Evolutionary conservation across 1,140 invertebrate species (phyloP).

Genomic region (Drosophila santomea): DNA sequence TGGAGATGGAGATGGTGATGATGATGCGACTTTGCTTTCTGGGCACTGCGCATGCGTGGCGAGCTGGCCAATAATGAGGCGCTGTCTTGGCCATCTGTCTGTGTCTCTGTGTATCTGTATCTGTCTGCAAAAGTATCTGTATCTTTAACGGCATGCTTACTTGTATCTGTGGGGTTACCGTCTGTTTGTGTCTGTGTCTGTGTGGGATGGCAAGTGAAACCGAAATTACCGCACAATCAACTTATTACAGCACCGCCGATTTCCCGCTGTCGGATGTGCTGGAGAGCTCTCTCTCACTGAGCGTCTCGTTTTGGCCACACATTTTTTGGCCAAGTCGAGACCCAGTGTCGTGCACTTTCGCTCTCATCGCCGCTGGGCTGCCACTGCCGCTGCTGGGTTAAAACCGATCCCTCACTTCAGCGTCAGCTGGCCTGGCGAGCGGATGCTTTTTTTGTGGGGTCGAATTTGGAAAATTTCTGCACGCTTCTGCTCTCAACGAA

Average conservation of each 20-base stretch:
- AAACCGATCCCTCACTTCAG: constrained; percentile 53
- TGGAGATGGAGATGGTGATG: constrained; percentile 66
- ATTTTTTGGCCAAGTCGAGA: constrained; percentile 14
- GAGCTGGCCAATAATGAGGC: constrained; percentile 76
- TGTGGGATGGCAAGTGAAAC: constrained; percentile 79
- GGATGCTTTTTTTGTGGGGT: constrained; percentile 50
- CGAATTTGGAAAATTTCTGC: constrained; percentile 47
- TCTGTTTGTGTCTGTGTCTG: constrained; percentile 44
- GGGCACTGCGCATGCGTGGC: constrained; percentile 68
- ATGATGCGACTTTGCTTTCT: constrained; percentile 67
- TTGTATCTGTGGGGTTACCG: constrained; percentile 26
- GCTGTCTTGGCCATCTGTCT: constrained; percentile 28
- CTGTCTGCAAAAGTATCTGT: constrained; percentile 4
- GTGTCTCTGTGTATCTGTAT: constrained; percentile 10
- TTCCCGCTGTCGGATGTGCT: constrained; percentile 76
- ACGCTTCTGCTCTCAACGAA: constrained; percentile 53
- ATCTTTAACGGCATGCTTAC: background rate
- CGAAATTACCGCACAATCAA: constrained; percentile 84
- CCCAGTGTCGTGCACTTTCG: constrained; percentile 78
- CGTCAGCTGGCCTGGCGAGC: constrained; percentile 67
- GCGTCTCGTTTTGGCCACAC: constrained; percentile 21
- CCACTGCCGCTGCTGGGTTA: constrained; percentile 5
- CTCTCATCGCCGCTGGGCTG: constrained; percentile 61
- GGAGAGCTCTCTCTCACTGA: constrained; percentile 24
- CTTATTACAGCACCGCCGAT: constrained; percentile 80